Percentiles rank a stretch among this genome's conserved stretches.
These are phyloP conservation scores for Propithecus deckenii DNA, from an alignment of 2,797 vertebrate genomes.

Conservation along the genomic window DNA sequence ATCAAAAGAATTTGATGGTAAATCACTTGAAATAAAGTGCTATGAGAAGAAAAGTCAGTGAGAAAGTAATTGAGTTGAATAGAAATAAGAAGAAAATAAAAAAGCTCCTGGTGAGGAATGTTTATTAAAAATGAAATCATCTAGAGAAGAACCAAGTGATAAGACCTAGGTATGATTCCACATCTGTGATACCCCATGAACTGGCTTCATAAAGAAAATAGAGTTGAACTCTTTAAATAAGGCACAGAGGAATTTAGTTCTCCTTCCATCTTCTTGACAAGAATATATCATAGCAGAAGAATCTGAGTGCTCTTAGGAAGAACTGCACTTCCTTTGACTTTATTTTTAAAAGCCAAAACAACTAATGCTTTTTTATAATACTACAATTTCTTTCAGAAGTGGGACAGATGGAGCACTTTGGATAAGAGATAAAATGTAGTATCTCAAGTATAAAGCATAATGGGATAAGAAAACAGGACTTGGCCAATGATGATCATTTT, in stretches of 20 bases:
- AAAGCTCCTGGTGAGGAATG: neutral
- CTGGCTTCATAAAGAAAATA: neutral
- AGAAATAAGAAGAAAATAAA: constrained; percentile 2
- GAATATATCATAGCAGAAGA: neutral
- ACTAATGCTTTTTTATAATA: neutral
- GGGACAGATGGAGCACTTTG: neutral
- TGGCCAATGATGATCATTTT: neutral
- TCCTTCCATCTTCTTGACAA: neutral
- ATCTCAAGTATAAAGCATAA: neutral
- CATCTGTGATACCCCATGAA: neutral
- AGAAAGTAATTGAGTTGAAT: constrained; percentile 8
- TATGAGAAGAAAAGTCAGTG: neutral
- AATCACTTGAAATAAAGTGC: neutral
- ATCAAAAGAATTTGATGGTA: neutral
- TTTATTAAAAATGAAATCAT: neutral
- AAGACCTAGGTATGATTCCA: neutral
- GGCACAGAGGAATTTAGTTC: neutral
- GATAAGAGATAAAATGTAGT: neutral
- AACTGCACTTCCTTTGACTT: neutral
- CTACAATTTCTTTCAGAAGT: neutral
- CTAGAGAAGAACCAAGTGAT: neutral
- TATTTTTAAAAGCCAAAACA: constrained; percentile 46
- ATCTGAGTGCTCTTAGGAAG: neutral
- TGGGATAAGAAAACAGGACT: neutral
- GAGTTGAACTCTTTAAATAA: neutral